phyloP scores from a whole-genome alignment of 2,888 invertebrate genomes.

The Archips xylosteana region DNA sequence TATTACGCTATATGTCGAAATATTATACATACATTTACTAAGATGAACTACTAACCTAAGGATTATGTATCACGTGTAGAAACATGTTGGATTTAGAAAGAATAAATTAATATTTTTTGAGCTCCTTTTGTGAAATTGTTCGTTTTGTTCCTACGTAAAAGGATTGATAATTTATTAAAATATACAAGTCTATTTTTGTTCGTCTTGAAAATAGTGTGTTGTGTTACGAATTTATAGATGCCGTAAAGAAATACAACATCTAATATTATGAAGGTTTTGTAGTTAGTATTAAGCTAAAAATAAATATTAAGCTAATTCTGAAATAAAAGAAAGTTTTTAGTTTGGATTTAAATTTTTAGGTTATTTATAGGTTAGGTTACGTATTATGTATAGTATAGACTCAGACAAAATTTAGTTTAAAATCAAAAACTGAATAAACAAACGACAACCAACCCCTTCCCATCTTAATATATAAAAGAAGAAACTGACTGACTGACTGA shows the following conservation, averaged over 20 bases:
- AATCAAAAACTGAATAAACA: no score
- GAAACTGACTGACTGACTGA: no score
- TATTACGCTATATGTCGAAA: slow-evolving; percentile 36
- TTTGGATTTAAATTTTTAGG: no score
- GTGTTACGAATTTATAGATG: background rate
- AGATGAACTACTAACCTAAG: slow-evolving; percentile 34
- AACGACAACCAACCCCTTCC: no score
- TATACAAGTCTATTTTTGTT: slow-evolving; percentile 8
- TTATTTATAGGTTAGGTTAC: no score
- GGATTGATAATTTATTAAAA: slow-evolving; percentile 12
- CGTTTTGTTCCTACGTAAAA: background rate
- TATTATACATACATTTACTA: slow-evolving; percentile 5
- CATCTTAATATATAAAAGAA: no score
- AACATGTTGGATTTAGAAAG: background rate
- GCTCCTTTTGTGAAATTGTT: slow-evolving; percentile 13
- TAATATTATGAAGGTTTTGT: background rate
- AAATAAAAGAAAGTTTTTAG: no score
- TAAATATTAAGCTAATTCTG: background rate
- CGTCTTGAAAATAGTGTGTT: background rate
- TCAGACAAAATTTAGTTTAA: no score
- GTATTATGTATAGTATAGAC: no score
- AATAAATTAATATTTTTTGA: slow-evolving; percentile 21
- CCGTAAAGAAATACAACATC: background rate
- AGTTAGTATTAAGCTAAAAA: no score
- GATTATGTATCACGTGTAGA: slow-evolving; percentile 14